Conservation (phyloP, 2,797 vertebrate species). For the Morelia viridis region DNA sequence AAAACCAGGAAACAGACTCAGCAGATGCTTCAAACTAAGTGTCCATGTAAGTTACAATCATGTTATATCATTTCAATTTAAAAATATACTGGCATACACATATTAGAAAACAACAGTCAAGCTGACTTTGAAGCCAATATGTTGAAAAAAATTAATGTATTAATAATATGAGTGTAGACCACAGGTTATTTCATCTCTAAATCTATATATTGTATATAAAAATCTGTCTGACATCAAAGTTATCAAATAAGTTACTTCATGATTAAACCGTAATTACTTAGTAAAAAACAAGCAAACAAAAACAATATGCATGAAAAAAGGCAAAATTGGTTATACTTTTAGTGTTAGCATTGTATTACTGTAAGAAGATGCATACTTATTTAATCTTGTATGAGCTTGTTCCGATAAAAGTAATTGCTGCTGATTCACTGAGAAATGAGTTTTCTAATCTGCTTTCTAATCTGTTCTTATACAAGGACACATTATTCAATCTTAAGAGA, state of each 20-base stretch:
- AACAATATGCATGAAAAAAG: not conserved
- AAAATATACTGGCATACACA: not conserved
- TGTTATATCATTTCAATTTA: slow-evolving; percentile 3
- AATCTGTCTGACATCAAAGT: not conserved
- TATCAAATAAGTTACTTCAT: not conserved
- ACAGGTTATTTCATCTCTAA: not conserved
- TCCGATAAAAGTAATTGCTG: not conserved
- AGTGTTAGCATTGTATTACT: not conserved
- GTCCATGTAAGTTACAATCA: not conserved
- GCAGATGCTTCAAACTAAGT: slow-evolving; percentile 35
- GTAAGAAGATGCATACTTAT: not conserved
- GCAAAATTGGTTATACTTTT: not conserved
- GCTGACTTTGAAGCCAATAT: not conserved
- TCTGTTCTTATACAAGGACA: not conserved
- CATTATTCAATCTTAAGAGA: not conserved
- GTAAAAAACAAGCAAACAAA: not conserved
- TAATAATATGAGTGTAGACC: not conserved
- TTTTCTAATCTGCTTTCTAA: slow-evolving; percentile 3
- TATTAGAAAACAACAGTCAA: not conserved
- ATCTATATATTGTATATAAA: not conserved
- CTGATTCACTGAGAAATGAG: not conserved
- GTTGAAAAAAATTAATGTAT: not conserved
- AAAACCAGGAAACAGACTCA: slow-evolving; percentile 15
- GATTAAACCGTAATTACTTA: not conserved
- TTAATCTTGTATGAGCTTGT: not conserved